Base-by-base conservation (phyloP, 2,113 vertebrate species). In the Callopanchax toddi region DNA sequence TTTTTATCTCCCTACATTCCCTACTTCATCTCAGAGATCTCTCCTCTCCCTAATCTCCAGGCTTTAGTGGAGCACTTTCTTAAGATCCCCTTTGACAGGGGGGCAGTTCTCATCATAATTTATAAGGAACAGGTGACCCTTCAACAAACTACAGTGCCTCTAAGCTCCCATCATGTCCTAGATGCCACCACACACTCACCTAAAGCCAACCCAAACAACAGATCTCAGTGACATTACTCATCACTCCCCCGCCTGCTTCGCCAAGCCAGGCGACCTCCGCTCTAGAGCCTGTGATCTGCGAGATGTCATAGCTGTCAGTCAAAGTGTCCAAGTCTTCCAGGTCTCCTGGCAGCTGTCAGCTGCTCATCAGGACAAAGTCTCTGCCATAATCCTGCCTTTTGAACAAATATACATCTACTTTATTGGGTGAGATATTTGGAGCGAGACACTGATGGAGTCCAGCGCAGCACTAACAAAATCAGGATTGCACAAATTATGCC, bases 311-410 rank as follows among this genome's bases (percentile, higher is more conserved):
- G 66, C 59, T 80, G 81, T 72, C 85, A 82, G 54, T 81, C 60
- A 70, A 66, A 79, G 54, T 61, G 67, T 76, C 53, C 5, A 5
- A 44, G 58, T 32, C 29, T 32, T 32, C 10, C 66, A 63, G 29
- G 81, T 72, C 77, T 61, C 63, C 18, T 32, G 56, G 67, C 89
- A 90, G 83, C 87, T 91, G 88, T 86, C 84, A 83, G 67, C 56
- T 3, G 4, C 53, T 77, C 58, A 60, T 86, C 43, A 50, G 48
- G 45, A 40, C 48, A 50, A 34, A 59, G 45, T 48, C 29, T 51
- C 36, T 71, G 59, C 21, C 57, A 54, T 76, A 84, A 85, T 76
- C 73, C 71, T 46, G 37, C 45, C 39, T 66, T 73, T 86, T 84
- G 72, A 48, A 49, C 15, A 10, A 36, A 89, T 86, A 71, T 81